Evolutionary conservation across 2,113 vertebrate genomes (phyloP), one percentile per base, ranked within the genome.

Genomic region (Peucedramus taeniatus): DNA sequence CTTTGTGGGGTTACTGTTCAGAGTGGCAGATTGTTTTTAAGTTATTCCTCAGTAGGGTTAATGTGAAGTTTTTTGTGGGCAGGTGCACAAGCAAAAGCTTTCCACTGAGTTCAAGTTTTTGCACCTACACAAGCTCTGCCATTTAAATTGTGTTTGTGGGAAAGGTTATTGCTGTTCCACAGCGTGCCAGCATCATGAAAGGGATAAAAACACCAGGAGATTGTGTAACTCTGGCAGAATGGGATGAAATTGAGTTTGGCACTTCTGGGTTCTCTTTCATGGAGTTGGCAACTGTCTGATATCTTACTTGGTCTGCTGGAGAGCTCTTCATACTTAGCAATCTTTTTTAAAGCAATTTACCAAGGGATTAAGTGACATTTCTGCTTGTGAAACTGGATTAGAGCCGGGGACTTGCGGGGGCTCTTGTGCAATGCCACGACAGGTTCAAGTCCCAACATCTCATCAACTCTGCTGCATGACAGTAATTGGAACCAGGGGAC

Each of bases 161-260:
- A 15, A 6, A 37, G 40, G 47, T 17, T 37, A 3, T 10, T 44
- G 64, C 72, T 83, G 56, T 31, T 72, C 31, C 37, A 6, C 24
- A 13, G 47, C 0, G 0, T 10, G 57, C 64, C 24, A 28, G 53
- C 10, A 6, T 23, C 17, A 0, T 2, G 24, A 5, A 11, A 53
- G 56, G 10, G 56, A 9, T 75, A 19, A 65, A 59, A 53, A 10
- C 7, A 24, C 24, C 75, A 18, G 65, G 60, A 70, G 47, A 14
- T 35, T 5, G 45, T 14, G 21, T 6, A 16, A 27, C 1, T 0
- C 39, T 26, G 65, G 35, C n/a, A 69, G 57, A 45, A 33, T 0
- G 9, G 64, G 33, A 13, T 54, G 49, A 33, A 79, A 57, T 22
- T 0, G 28, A 51, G 42, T 45, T 85, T 53, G 68, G 68, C 45